phyloP scores from a whole-genome alignment of 2,888 invertebrate species.

The Macaria liturata region DNA sequence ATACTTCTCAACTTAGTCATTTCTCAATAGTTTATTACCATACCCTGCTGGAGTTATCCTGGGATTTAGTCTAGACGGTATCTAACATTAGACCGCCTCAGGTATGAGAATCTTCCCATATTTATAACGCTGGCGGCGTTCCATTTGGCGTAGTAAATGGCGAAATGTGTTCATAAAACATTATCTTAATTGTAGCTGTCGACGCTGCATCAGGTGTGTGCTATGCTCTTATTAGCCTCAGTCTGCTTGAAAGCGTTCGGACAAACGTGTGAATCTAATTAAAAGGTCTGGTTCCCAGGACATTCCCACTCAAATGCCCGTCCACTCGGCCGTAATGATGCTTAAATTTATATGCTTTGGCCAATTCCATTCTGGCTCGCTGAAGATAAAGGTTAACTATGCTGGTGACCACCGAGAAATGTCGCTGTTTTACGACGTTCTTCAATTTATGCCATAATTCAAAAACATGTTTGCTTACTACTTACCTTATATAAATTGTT shows the following conservation, averaged over 20 bases:
- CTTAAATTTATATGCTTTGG: conserved; percentile 9
- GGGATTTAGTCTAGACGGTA: conserved; percentile 35
- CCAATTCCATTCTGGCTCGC: conserved; percentile 5
- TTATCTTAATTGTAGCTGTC: conserved; percentile 37
- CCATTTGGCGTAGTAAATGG: conserved; percentile 32
- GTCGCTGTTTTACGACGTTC: conserved; percentile 1
- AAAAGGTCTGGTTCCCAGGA: conserved; percentile 28
- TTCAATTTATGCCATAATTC: not conserved
- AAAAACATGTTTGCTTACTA: not conserved
- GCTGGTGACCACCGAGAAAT: not conserved
- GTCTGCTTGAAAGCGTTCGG: conserved; percentile 33
- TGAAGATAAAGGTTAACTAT: conserved; percentile 4
- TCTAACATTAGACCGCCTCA: conserved; percentile 25
- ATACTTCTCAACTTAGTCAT: conserved; percentile 29
- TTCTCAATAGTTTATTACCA: conserved; percentile 30
- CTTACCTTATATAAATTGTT: conserved; percentile 2
- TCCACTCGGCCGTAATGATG: conserved; percentile 1
- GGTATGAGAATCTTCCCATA: conserved; percentile 37
- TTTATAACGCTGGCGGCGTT: conserved; percentile 53
- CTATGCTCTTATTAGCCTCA: conserved; percentile 28
- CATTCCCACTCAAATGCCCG: conserved; percentile 7
- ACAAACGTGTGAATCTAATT: conserved; percentile 9
- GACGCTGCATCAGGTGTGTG: conserved; percentile 32
- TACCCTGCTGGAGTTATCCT: conserved; percentile 30
- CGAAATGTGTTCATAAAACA: conserved; percentile 35